These are phyloP conservation scores for Dicycla oo DNA, from an alignment of 2,888 invertebrate species.

Conservation along the genomic window DNA sequence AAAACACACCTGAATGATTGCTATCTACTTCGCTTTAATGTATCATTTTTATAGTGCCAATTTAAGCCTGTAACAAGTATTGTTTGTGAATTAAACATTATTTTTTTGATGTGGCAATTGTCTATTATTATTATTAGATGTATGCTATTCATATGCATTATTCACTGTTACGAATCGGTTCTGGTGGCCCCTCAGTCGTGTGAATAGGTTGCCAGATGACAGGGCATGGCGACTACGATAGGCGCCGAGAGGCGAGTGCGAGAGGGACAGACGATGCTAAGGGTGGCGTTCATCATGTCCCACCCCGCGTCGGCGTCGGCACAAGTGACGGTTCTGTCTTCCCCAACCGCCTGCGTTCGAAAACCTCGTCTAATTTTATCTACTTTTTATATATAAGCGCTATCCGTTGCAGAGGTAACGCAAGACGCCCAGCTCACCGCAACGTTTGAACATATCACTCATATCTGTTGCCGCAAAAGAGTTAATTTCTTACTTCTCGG, in stretches of 20 bases:
- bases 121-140: constrained; percentile 82
- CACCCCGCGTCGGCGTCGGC: constrained; percentile 88
- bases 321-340: constrained; percentile 87
- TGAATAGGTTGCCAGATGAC: constrained; percentile 87
- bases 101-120: constrained; percentile 62
- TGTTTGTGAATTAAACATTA: constrained; percentile 50
- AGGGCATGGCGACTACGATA: constrained; percentile 71
- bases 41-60: constrained; percentile 77
- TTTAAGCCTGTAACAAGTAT: constrained; percentile 69
- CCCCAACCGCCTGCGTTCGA: constrained; percentile 85
- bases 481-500: constrained; percentile 84
- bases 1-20: constrained; percentile 83
- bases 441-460: constrained; percentile 75
- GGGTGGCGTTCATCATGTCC: constrained; percentile 87
- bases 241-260: constrained; percentile 65
- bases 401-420: constrained; percentile 56
- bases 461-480: constrained; percentile 75
- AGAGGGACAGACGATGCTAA: constrained; percentile 76
- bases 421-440: constrained; percentile 60
- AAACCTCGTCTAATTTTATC: constrained; percentile 81
- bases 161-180: constrained; percentile 88
- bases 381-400: constrained; percentile 65
- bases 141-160: constrained; percentile 83
- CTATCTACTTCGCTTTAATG: constrained; percentile 78
- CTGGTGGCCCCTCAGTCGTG: constrained; percentile 83